Conservation (phyloP, 2,888 invertebrate species). For the Netelia fuscicornis region DNA sequence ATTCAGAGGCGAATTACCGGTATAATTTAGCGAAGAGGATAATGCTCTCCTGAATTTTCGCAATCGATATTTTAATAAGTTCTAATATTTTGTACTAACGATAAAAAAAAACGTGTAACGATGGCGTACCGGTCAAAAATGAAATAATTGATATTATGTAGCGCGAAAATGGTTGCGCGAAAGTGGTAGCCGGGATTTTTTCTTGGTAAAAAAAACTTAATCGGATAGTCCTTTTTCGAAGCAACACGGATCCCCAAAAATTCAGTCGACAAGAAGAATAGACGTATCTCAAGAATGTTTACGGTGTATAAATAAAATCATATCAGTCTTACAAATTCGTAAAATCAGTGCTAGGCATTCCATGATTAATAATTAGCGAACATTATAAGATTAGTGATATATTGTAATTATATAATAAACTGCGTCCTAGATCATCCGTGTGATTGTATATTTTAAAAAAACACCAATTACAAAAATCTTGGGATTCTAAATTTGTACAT, state of each 20-base stretch:
- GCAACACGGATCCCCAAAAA: conserved; percentile 31
- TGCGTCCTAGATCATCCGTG: conserved; percentile 78
- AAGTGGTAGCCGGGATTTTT: conserved; percentile 37
- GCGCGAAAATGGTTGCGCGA: conserved; percentile 37
- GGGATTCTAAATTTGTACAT: no score
- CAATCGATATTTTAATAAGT: conserved; percentile 70
- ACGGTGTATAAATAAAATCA: conserved; percentile 82
- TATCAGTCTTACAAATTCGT: conserved; percentile 83
- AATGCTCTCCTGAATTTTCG: conserved; percentile 53
- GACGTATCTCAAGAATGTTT: conserved; percentile 50
- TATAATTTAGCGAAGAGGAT: not conserved
- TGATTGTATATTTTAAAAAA: conserved; percentile 13
- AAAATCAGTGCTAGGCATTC: conserved; percentile 81
- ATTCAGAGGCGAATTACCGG: conserved; percentile 10
- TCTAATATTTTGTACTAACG: conserved; percentile 80
- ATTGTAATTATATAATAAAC: conserved; percentile 85
- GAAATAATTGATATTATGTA: conserved; percentile 51
- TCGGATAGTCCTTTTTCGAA: conserved; percentile 11
- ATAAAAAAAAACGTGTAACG: conserved; percentile 53
- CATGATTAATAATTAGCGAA: conserved; percentile 81
- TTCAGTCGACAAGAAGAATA: conserved; percentile 51
- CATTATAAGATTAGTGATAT: conserved; percentile 82
- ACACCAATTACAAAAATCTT: not conserved
- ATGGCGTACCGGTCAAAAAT: conserved; percentile 57
- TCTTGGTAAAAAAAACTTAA: conserved; percentile 41